Evolutionary conservation across 1,140 invertebrate genomes (phyloP).

Genomic region (Zophobas morio): DNA sequence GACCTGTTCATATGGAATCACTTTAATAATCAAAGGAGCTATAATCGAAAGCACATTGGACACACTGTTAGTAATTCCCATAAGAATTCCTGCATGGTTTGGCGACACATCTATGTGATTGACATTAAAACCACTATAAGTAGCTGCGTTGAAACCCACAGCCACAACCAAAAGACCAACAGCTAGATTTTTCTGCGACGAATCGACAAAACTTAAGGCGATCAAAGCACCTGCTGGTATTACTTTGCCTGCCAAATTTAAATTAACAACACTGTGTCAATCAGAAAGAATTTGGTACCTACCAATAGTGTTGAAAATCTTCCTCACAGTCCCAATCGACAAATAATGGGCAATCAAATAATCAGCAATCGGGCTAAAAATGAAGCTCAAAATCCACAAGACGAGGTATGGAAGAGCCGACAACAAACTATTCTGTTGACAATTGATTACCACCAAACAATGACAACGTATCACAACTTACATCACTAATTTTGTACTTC

Average conservation of each 20-base stretch:
- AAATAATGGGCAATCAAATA: constrained; percentile 70
- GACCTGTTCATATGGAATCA: constrained; percentile 71
- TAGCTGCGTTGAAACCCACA: constrained; percentile 82
- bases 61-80: constrained; percentile 83
- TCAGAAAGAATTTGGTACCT: constrained; percentile 56
- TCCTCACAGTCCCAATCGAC: constrained; percentile 71
- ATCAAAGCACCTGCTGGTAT: constrained; percentile 74
- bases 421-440: constrained; percentile 76
- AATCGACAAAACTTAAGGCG: constrained; percentile 73
- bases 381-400: constrained; percentile 78
- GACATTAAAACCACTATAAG: constrained; percentile 78
- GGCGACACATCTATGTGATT: constrained; percentile 86
- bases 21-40: constrained; percentile 75
- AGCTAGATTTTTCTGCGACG: constrained; percentile 69
- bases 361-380: constrained; percentile 75
- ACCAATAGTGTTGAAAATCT: constrained; percentile 77
- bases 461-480: neutral
- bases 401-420: constrained; percentile 84
- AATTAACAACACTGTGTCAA: neutral
- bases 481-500: constrained; percentile 79
- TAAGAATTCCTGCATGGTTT: constrained; percentile 79
- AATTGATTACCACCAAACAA: neutral
- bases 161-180: constrained; percentile 76
- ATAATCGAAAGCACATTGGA: constrained; percentile 81
- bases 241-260: constrained; percentile 68